Conservation (phyloP, 2,888 invertebrate genomes). For the Amiota communis region DNA sequence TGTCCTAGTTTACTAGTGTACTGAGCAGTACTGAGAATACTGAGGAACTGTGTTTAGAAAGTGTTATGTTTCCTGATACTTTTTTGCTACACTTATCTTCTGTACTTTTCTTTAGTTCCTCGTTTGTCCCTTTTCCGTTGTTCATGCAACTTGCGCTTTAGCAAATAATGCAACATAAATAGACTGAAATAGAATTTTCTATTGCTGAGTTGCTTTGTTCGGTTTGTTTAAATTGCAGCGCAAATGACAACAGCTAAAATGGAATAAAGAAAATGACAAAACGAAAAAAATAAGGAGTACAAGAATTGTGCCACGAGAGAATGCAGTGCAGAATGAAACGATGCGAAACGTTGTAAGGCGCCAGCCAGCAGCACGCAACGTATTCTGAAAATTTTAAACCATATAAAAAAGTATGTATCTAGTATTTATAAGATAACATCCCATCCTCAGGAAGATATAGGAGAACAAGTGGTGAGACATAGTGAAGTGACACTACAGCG, state of each 20-base stretch:
- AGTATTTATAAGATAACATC: not conserved
- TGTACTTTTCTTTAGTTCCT: constrained; percentile 5
- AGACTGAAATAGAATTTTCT: constrained; percentile 23
- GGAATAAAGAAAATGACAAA: not conserved
- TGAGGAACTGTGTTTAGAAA: not conserved
- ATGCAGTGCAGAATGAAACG: not conserved
- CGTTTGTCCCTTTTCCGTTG: not conserved
- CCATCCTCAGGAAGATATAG: too few species aligned
- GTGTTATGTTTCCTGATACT: constrained; percentile 13
- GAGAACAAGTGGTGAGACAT: too few species aligned
- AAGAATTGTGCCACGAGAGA: constrained; percentile 9
- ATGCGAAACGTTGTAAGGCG: too few species aligned
- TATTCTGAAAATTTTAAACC: too few species aligned
- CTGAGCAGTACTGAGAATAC: not conserved
- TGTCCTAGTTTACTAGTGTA: constrained; percentile 10
- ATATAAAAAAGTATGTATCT: too few species aligned
- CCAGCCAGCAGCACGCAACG: too few species aligned
- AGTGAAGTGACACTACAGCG: too few species aligned
- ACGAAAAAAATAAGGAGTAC: not conserved
- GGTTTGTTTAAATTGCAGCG: constrained; percentile 24
- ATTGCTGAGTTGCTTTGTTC: constrained; percentile 34
- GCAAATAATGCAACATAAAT: constrained; percentile 28
- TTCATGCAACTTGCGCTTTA: not conserved
- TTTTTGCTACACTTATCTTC: not conserved
- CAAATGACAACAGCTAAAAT: constrained; percentile 12